Evolutionary conservation across 2,797 vertebrate genomes (phyloP).

Genomic region (Protosalanx chinensis): DNA sequence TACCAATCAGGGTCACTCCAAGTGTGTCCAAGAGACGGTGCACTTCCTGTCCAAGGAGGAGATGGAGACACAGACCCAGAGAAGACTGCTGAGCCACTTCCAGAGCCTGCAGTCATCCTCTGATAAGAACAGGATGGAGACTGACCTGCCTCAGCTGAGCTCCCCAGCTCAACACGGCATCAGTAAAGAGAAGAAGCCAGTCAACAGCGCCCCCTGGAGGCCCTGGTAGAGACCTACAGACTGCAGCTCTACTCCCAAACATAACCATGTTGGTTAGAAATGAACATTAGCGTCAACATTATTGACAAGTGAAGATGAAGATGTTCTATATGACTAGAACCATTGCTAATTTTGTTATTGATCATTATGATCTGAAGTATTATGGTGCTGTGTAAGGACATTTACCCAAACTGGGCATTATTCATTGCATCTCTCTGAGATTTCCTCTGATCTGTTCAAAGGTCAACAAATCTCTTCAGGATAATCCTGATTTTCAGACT

Average conservation of each 20-base stretch:
- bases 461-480: too few species aligned
- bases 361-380: too few species aligned
- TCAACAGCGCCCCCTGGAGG: slow-evolving; percentile 49
- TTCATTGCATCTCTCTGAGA: too few species aligned
- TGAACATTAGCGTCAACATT: not conserved
- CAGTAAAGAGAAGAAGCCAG: slow-evolving; percentile 35
- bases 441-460: too few species aligned
- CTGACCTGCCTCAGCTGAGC: slow-evolving; percentile 2
- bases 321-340: too few species aligned
- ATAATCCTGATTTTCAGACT: too few species aligned
- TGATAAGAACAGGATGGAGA: slow-evolving; percentile 19
- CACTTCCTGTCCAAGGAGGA: slow-evolving; percentile 34
- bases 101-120: slow-evolving; percentile 19
- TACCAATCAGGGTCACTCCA: slow-evolving; percentile 29
- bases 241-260: slow-evolving; percentile 10
- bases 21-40: slow-evolving; percentile 30
- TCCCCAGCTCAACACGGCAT: slow-evolving; percentile 17
- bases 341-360: too few species aligned
- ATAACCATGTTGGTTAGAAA: slow-evolving; percentile 31
- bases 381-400: too few species aligned
- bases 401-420: too few species aligned
- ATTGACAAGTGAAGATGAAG: too few species aligned
- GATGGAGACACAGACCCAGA: slow-evolving; percentile 37
- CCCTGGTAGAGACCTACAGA: slow-evolving; percentile 50
- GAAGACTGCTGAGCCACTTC: slow-evolving; percentile 28